Evolutionary conservation across 2,888 invertebrate genomes (phyloP).

Genomic region (Actias luna): DNA sequence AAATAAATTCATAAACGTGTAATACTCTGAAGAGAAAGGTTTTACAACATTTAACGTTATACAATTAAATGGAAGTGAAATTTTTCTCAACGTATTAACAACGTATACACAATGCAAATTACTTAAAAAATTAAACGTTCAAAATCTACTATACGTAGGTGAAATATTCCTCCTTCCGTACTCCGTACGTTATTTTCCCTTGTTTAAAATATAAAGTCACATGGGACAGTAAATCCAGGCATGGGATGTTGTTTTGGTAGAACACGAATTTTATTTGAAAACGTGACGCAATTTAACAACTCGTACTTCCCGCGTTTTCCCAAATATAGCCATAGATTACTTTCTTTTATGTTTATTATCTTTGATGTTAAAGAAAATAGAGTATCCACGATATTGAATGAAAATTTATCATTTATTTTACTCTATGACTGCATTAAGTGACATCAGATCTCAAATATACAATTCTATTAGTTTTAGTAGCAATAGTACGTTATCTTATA

Average conservation of each 20-base stretch:
- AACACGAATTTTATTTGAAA: slow-evolving; percentile 36
- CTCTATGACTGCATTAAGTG: not conserved
- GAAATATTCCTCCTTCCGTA: not conserved
- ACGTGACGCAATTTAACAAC: slow-evolving; percentile 34
- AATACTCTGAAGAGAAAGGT: not conserved
- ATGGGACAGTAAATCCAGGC: slow-evolving; percentile 32
- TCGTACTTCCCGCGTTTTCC: slow-evolving; percentile 23
- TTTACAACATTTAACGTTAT: not conserved
- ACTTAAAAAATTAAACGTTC: slow-evolving; percentile 31
- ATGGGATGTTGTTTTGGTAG: slow-evolving; percentile 28
- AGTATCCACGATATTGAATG: not conserved
- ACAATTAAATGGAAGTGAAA: slow-evolving; percentile 1
- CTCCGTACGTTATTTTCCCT: slow-evolving; percentile 15
- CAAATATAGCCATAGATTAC: slow-evolving; percentile 28
- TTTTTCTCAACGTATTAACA: slow-evolving; percentile 4
- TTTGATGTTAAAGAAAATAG: not conserved
- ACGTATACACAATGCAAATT: slow-evolving; percentile 24
- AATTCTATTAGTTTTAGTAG: too few relatives aligned
- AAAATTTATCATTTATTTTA: not conserved
- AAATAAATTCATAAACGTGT: not conserved
- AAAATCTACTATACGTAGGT: slow-evolving; percentile 21
- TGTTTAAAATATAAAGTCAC: slow-evolving; percentile 31
- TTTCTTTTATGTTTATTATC: not conserved
- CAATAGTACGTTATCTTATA: too few relatives aligned
- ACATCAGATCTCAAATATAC: too few relatives aligned